Conservation (phyloP, 2,888 invertebrate species). For the Pristionchus fissidentatus region DNA sequence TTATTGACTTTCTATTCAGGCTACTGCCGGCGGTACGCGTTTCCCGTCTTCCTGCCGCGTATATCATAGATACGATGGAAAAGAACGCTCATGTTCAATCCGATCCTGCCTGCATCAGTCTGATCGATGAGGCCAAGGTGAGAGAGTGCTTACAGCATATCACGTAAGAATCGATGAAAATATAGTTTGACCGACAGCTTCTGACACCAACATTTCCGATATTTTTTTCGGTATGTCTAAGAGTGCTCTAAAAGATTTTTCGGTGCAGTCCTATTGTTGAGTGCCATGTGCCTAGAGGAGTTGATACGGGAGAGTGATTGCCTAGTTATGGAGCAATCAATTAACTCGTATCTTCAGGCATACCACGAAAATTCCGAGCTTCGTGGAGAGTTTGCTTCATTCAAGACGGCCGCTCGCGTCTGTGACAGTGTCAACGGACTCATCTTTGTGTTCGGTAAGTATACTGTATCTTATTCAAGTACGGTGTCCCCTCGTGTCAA, state of each 20-base stretch:
- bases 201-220: too few species aligned
- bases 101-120: conserved; percentile 79
- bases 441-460: conserved; percentile 58
- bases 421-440: conserved; percentile 81
- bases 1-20: conserved; percentile 53
- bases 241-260: too few species aligned
- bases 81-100: conserved; percentile 79
- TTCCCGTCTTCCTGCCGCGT: conserved; percentile 87
- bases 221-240: not conserved
- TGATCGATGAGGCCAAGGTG: conserved; percentile 54
- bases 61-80: conserved; percentile 82
- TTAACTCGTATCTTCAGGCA: conserved; percentile 80
- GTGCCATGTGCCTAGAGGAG: too few species aligned
- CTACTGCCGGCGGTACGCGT: conserved; percentile 85
- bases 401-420: conserved; percentile 84
- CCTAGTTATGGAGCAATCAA: not conserved
- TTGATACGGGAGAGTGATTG: too few species aligned
- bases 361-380: conserved; percentile 90
- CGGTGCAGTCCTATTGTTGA: too few species aligned
- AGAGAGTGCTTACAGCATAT: not conserved
- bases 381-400: conserved; percentile 83
- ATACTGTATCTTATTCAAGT: not conserved
- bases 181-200: too few species aligned
- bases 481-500: not conserved
- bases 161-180: too few species aligned